Evolutionary conservation across 2,888 invertebrate genomes (phyloP).

Genomic region (Coelinius sp.): DNA sequence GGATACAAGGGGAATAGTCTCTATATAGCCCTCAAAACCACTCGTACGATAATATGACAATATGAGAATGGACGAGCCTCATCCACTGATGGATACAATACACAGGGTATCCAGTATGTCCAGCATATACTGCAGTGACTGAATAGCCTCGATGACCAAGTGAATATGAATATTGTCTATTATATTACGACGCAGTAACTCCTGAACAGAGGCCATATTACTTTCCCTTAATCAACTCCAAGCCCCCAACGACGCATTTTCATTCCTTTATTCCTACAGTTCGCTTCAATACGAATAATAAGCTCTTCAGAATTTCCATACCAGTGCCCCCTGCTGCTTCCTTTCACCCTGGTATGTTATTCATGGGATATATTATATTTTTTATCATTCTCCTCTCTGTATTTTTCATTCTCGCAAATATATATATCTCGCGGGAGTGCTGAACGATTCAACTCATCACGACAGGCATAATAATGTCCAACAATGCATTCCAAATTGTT

Average conservation of each 20-base stretch:
- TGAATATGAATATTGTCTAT: conserved; percentile 54
- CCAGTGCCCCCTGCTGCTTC: conserved; percentile 34
- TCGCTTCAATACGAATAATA: conserved; percentile 38
- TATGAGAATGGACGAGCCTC: conserved; percentile 52
- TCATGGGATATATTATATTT: conserved; percentile 25
- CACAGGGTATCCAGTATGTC: conserved; percentile 48
- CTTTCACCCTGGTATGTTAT: conserved; percentile 32
- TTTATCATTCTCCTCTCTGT: background rate
- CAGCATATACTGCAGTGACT: conserved; percentile 50
- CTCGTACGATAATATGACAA: conserved; percentile 54
- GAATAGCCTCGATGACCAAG: conserved; percentile 51
- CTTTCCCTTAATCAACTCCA: conserved; percentile 49
- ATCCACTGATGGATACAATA: conserved; percentile 55
- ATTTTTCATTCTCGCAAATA: conserved; percentile 5
- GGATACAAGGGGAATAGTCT: background rate
- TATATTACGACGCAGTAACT: conserved; percentile 33
- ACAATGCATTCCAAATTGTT: conserved; percentile 21
- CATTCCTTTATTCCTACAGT: conserved; percentile 12
- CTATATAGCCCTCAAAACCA: conserved; percentile 50
- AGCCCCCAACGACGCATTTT: conserved; percentile 29
- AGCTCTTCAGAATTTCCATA: conserved; percentile 45
- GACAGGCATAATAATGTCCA: conserved; percentile 14
- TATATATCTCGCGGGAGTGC: background rate
- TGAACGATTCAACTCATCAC: conserved; percentile 12
- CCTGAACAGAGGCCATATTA: conserved; percentile 43